phyloP scores from a whole-genome alignment of 92 coral and sea anemone species.

The Zoanthus sociatus region DNA sequence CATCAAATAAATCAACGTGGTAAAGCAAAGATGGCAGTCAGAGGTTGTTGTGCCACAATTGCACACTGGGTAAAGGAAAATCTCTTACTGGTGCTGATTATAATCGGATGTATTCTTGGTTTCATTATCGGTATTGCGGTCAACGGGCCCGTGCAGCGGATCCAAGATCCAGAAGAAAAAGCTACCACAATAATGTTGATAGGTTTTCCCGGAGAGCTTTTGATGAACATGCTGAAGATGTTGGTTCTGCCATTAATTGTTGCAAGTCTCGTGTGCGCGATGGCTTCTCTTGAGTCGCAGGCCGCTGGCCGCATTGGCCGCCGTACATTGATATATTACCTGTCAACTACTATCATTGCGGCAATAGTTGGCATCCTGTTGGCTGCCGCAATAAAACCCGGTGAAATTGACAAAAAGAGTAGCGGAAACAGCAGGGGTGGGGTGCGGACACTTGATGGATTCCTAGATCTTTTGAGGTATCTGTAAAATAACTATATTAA shows the following conservation, averaged over 20 bases:
- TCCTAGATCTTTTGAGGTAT: constrained; percentile 74
- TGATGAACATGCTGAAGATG: constrained; percentile 91
- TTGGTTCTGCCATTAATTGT: constrained; percentile 83
- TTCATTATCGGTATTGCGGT: constrained; percentile 78
- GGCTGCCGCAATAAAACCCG: constrained; percentile 79
- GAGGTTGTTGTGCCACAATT: too few relatives aligned
- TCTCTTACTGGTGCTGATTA: constrained; percentile 73
- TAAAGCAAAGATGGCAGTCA: too few relatives aligned
- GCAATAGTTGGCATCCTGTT: constrained; percentile 79
- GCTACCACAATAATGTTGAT: constrained; percentile 78
- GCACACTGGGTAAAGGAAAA: constrained; percentile 37
- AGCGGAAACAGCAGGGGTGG: constrained; percentile 57
- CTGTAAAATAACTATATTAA: too few relatives aligned
- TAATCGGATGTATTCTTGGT: constrained; percentile 82
- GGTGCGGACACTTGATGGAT: constrained; percentile 71
- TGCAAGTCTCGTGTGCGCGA: constrained; percentile 87
- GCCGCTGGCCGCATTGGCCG: constrained; percentile 93
- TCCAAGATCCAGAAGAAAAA: constrained; percentile 72
- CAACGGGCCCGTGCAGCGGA: constrained; percentile 71
- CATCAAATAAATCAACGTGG: too few relatives aligned
- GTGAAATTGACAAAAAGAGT: constrained; percentile 9
- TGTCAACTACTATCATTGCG: constrained; percentile 80
- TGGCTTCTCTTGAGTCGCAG: constrained; percentile 82
- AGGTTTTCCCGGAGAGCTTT: constrained; percentile 89
- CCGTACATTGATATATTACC: constrained; percentile 80